phyloP scores from a whole-genome alignment of 2,113 vertebrate species.

The Astur gentilis region DNA sequence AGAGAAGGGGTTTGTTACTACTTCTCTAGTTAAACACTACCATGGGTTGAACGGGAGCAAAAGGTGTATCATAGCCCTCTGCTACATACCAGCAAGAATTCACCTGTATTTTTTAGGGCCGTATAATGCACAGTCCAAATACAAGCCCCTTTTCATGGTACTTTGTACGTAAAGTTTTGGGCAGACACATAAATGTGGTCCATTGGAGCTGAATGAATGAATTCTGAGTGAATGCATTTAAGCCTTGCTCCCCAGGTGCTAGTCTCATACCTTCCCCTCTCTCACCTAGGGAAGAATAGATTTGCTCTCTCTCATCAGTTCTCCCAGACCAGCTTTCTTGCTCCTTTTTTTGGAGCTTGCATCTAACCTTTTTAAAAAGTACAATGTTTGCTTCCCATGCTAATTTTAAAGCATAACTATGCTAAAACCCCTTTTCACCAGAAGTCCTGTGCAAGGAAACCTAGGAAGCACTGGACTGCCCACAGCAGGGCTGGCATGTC shows the following conservation, averaged over 20 bases:
- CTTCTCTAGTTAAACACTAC: not conserved
- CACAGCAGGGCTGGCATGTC: not conserved
- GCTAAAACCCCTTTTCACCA: not conserved
- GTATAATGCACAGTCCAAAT: not conserved
- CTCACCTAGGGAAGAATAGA: not conserved
- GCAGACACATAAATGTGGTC: not conserved
- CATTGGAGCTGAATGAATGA: not conserved
- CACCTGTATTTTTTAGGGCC: not conserved
- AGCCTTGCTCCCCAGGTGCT: not conserved
- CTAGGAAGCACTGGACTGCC: not conserved
- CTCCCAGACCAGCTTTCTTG: not conserved
- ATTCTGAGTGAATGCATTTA: not conserved
- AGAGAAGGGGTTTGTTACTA: not conserved
- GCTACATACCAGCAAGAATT: not conserved
- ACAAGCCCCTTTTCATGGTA: not conserved
- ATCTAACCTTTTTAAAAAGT: not conserved
- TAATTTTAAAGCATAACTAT: not conserved
- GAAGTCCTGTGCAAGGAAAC: not conserved
- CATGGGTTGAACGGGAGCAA: rapidly evolving
- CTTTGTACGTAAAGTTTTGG: not conserved
- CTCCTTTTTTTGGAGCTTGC: not conserved
- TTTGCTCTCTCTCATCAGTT: not conserved
- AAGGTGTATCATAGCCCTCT: not conserved
- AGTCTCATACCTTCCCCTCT: not conserved
- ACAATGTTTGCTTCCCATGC: not conserved